A percentile compares a stretch with the other conserved stretches of the same genome.
Evolutionary conservation across 2,113 vertebrate genomes (phyloP).

Genomic region (Megaceryle torquata): DNA sequence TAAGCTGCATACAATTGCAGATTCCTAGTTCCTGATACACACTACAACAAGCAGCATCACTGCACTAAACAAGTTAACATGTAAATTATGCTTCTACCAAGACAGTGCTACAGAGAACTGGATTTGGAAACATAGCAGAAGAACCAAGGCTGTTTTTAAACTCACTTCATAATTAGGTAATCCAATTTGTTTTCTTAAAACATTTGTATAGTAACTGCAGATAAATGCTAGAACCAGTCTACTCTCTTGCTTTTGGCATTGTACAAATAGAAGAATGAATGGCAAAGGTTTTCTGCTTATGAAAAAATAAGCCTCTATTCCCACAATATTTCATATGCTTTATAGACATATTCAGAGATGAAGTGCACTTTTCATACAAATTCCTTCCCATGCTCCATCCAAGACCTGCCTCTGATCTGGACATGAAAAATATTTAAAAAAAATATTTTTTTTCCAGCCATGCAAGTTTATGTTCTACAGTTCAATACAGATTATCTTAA

Average conservation of each 20-base stretch:
- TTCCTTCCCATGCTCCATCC: not conserved
- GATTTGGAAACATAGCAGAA: not conserved
- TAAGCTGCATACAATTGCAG: not conserved
- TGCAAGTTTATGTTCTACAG: not conserved
- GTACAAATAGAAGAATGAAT: not conserved
- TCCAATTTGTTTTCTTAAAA: not conserved
- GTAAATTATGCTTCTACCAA: constrained; percentile 16
- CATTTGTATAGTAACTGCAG: not conserved
- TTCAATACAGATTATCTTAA: not conserved
- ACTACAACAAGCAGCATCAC: not conserved
- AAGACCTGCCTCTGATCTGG: not conserved
- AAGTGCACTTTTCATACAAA: not conserved
- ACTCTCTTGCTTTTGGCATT: not conserved
- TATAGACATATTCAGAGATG: not conserved
- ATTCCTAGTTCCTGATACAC: not conserved
- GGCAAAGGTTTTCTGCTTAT: not conserved
- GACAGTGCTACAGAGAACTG: not conserved
- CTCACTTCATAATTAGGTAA: not conserved
- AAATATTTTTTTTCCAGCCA: not conserved
- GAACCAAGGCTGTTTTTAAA: not conserved
- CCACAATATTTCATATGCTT: not conserved
- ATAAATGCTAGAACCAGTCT: not conserved
- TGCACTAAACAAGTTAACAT: not conserved
- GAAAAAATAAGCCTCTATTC: not conserved
- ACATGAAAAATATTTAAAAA: not conserved